Conservation (phyloP, 2,797 vertebrate genomes). For the Schizothorax lantsangensis region DNA sequence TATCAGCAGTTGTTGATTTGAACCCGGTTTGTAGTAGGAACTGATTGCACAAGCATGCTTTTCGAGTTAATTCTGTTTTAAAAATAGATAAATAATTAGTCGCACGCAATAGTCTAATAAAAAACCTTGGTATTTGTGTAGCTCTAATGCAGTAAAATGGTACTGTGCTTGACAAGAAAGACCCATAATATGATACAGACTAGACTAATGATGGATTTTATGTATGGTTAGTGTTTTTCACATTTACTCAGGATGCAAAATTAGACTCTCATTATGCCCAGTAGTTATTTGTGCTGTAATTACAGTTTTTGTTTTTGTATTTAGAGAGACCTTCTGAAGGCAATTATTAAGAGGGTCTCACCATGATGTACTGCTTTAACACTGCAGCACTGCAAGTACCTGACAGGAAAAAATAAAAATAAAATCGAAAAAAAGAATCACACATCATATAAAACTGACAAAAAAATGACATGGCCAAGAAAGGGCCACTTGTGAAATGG, state of each 20-base stretch:
- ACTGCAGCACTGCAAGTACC: background rate
- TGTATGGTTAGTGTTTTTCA: slow-evolving; percentile 14
- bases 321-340: slow-evolving; percentile 1
- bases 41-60: background rate
- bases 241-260: slow-evolving; percentile 15
- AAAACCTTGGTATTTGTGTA: background rate
- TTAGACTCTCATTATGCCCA: slow-evolving; percentile 23
- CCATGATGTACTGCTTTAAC: slow-evolving; percentile 20
- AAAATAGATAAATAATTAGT: background rate
- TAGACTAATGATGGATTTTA: background rate
- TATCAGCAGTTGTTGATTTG: too few relatives aligned
- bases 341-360: background rate
- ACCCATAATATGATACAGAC: background rate
- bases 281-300: slow-evolving; percentile 11
- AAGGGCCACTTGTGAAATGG: slow-evolving; percentile 30
- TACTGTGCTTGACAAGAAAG: background rate
- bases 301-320: background rate
- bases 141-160: background rate
- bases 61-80: background rate
- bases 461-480: background rate
- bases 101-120: background rate
- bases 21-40: too few relatives aligned
- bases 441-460: background rate
- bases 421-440: background rate
- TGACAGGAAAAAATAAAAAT: slow-evolving; percentile 5